These are phyloP conservation scores for Arbacia lixula DNA, from an alignment of 53 echinoderm and acorn worm species.

Conservation along the genomic window DNA sequence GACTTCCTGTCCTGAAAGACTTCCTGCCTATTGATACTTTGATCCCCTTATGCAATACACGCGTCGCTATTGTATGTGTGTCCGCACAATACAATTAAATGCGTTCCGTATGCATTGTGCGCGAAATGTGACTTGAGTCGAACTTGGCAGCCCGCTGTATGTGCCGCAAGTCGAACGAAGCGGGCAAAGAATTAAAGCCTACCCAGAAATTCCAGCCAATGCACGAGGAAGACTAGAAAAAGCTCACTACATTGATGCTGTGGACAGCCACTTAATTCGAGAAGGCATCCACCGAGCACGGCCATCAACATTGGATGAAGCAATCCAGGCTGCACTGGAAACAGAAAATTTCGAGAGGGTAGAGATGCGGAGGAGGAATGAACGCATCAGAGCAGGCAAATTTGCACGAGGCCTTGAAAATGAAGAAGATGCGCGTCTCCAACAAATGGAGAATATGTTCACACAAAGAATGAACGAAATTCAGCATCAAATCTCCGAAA, in stretches of 20 bases:
- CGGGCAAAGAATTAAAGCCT: too few relatives aligned
- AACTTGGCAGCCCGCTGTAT: too few relatives aligned
- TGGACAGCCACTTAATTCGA: slow-evolving; percentile 48
- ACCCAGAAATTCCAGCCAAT: slow-evolving; percentile 52
- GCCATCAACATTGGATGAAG: slow-evolving; percentile 59
- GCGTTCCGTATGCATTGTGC: too few relatives aligned
- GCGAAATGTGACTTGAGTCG: too few relatives aligned
- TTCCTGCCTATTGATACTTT: too few relatives aligned
- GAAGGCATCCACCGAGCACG: slow-evolving; percentile 44
- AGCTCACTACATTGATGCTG: slow-evolving; percentile 63
- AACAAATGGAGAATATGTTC: slow-evolving; percentile 10
- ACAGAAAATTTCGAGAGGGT: slow-evolving; percentile 61
- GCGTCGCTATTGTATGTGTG: too few relatives aligned
- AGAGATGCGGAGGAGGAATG: slow-evolving; percentile 8
- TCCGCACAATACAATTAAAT: too few relatives aligned
- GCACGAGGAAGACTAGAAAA: slow-evolving; percentile 58
- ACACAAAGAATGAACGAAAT: too few relatives aligned
- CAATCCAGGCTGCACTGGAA: slow-evolving; percentile 58
- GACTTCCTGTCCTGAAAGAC: too few relatives aligned
- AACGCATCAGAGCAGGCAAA: slow-evolving; percentile 4
- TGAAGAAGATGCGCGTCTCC: slow-evolving; percentile 9
- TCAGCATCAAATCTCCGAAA: too few relatives aligned
- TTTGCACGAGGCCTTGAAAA: slow-evolving; percentile 16
- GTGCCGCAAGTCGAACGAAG: too few relatives aligned
- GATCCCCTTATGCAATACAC: too few relatives aligned